Percentiles rank a stretch among this genome's conserved stretches.
phyloP scores from a whole-genome alignment of 2,888 invertebrate species.

The Drosophila tripunctata region DNA sequence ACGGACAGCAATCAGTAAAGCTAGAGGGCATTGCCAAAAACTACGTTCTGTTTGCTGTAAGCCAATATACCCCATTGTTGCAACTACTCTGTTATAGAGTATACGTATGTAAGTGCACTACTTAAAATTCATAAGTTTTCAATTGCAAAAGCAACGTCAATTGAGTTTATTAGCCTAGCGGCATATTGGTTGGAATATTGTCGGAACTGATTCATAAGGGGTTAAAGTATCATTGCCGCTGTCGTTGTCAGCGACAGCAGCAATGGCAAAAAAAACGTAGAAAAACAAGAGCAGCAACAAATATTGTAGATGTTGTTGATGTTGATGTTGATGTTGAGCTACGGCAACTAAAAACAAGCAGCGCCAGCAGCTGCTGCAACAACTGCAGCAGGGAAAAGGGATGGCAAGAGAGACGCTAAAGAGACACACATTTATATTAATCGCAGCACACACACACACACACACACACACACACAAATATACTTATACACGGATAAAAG shows the following conservation, averaged over 20 bases:
- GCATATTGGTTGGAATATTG: background rate
- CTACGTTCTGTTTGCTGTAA: too few relatives aligned
- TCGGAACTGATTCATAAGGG: conserved; percentile 16
- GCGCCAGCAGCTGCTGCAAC: conserved; percentile 36
- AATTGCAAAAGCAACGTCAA: conserved; percentile 1
- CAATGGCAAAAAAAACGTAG: background rate
- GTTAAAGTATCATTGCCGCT: conserved; percentile 28
- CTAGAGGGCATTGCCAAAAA: too few relatives aligned
- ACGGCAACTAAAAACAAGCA: conserved; percentile 26
- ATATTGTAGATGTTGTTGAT: conserved; percentile 55
- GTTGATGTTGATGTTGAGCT: conserved; percentile 47
- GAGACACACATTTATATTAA: conserved; percentile 25
- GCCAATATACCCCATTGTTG: too few relatives aligned
- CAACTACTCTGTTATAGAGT: background rate
- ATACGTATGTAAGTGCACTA: background rate
- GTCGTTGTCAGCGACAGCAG: conserved; percentile 10
- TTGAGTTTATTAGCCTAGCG: conserved; percentile 7
- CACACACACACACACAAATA: conserved; percentile 23
- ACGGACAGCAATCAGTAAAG: too few relatives aligned
- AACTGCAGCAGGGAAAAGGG: conserved; percentile 1
- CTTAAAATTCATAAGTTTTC: background rate
- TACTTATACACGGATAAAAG: conserved; percentile 10
- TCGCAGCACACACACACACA: conserved; percentile 38
- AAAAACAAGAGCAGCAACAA: background rate
- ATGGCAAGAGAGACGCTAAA: background rate